phyloP scores from a whole-genome alignment of 1,140 invertebrate genomes.

The Chelonus insularis region DNA sequence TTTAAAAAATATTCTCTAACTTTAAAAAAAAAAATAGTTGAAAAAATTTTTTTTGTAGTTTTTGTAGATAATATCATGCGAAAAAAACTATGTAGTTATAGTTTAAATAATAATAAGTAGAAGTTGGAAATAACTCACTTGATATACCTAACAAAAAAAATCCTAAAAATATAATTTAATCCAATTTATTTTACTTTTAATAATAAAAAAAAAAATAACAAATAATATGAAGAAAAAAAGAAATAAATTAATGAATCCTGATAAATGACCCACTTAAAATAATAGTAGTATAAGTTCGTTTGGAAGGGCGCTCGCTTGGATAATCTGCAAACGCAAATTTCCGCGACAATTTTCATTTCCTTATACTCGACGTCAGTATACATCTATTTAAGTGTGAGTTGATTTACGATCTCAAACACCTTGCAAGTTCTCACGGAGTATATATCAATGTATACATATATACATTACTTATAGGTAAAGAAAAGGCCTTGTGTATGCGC shows the following conservation, averaged over 20 bases:
- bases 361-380: not conserved
- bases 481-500: not conserved
- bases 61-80: too few species aligned
- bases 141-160: too few species aligned
- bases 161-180: too few species aligned
- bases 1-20: too few species aligned
- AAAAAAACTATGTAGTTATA: too few species aligned
- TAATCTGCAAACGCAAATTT: slow-evolving; percentile 8
- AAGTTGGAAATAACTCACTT: too few species aligned
- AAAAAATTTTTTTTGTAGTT: too few species aligned
- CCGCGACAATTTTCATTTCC: not conserved
- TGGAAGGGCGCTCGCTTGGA: slow-evolving; percentile 13
- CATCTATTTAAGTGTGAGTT: not conserved
- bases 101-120: too few species aligned
- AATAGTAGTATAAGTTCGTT: slow-evolving; percentile 13
- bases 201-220: slow-evolving; percentile 4
- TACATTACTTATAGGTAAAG: not conserved
- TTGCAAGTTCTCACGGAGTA: not conserved
- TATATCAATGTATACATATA: not conserved
- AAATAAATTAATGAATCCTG: slow-evolving; percentile 11
- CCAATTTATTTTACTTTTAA: too few species aligned
- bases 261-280: slow-evolving; percentile 16
- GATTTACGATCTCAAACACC: not conserved
- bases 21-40: too few species aligned
- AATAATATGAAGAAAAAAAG: not conserved